Conservation (phyloP, 2,888 invertebrate genomes). For the Synergus umbraculus region DNA sequence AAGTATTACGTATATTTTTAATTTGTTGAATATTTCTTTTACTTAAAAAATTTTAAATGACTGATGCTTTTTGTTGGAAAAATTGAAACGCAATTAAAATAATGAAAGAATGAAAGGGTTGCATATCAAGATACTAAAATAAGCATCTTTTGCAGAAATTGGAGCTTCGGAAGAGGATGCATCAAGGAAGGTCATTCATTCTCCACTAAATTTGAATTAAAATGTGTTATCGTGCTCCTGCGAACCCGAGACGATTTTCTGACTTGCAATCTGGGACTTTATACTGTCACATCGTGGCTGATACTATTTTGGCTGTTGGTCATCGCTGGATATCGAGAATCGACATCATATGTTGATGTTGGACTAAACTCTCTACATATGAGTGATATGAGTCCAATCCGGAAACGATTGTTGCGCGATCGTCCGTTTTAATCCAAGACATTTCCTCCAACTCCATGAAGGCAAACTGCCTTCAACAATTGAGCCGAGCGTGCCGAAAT, state of each 20-base stretch:
- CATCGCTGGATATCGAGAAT: constrained; percentile 2
- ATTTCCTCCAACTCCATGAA: not conserved
- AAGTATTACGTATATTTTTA: not conserved
- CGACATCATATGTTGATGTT: not conserved
- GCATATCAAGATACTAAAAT: constrained; percentile 14
- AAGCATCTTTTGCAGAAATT: constrained; percentile 32
- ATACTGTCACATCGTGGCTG: not conserved
- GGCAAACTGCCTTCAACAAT: constrained; percentile 49
- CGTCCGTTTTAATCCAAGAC: constrained; percentile 2
- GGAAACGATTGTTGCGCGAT: constrained; percentile 23
- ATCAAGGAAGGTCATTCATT: constrained; percentile 37
- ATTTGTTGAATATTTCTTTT: not conserved
- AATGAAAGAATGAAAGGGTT: not conserved
- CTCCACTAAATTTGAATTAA: constrained; percentile 18
- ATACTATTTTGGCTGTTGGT: not conserved
- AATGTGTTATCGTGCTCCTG: constrained; percentile 17
- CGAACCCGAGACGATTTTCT: constrained; percentile 24
- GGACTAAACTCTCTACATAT: not conserved
- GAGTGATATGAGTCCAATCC: not conserved
- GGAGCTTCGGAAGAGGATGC: constrained; percentile 33
- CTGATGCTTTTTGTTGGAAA: not conserved
- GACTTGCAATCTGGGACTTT: constrained; percentile 3
- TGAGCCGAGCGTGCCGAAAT: constrained; percentile 56
- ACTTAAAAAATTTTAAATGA: not conserved
- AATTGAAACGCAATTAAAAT: not conserved